Conservation (phyloP, 2,888 invertebrate species). For the Tortricodes alternella region DNA sequence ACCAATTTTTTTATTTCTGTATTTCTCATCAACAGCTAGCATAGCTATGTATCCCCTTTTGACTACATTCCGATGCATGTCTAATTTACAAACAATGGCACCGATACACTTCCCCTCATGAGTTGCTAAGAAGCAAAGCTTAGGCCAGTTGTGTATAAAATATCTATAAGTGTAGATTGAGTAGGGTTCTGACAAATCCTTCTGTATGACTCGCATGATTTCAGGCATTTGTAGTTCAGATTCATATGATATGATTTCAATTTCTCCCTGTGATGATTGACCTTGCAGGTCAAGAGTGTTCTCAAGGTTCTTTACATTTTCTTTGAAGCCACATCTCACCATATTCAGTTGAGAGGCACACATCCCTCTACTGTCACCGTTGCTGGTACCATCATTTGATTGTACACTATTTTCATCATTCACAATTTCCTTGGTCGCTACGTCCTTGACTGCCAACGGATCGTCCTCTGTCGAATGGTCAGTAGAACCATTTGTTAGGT, state of each 20-base stretch:
- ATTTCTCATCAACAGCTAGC: conserved; percentile 98
- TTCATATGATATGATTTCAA: conserved; percentile 86
- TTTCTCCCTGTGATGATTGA: conserved; percentile 56
- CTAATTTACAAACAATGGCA: conserved; percentile 99
- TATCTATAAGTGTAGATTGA: conserved; percentile 99
- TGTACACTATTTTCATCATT: conserved; percentile 73
- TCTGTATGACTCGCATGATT: conserved; percentile 99
- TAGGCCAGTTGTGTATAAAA: conserved; percentile 99
- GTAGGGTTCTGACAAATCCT: conserved; percentile 99
- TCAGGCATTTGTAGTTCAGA: conserved; percentile 99
- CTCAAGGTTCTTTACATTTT: conserved; percentile 47
- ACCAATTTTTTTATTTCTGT: conserved; percentile 96
- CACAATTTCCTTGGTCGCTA: conserved; percentile 46
- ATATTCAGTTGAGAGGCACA: conserved; percentile 40
- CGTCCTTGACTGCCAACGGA: conserved; percentile 42
- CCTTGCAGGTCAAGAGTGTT: conserved; percentile 42
- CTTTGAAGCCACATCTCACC: conserved; percentile 49
- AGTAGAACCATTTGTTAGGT: conserved; percentile 74
- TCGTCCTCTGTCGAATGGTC: conserved; percentile 54
- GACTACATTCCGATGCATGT: conserved; percentile 94
- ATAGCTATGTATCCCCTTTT: conserved; percentile 99
- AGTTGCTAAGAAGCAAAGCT: conserved; percentile 98
- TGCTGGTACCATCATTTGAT: conserved; percentile 57
- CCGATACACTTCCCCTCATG: conserved; percentile 95
- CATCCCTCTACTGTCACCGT: conserved; percentile 43